A percentile compares a stretch with the other conserved stretches of the same genome.
Evolutionary conservation across 2,888 invertebrate genomes (phyloP).

Genomic region (Stomorhina lunata): DNA sequence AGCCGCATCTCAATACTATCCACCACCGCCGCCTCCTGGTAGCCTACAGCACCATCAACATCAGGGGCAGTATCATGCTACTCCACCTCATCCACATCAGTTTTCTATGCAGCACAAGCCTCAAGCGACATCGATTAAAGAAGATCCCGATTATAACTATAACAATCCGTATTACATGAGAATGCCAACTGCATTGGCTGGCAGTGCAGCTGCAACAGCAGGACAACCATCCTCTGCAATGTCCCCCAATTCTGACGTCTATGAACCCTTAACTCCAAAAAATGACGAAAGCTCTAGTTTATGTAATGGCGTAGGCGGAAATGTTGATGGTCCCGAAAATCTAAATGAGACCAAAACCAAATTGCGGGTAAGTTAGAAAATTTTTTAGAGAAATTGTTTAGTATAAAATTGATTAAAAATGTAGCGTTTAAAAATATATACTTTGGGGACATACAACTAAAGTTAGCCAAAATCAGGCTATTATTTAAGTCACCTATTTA

Average conservation of each 20-base stretch:
- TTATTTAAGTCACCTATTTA: too few relatives aligned
- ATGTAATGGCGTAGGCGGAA: slow-evolving; percentile 67
- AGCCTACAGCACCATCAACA: slow-evolving; percentile 41
- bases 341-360: slow-evolving; percentile 71
- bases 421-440: too few relatives aligned
- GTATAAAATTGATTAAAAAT: too few relatives aligned
- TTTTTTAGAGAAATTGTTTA: neutral
- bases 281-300: slow-evolving; percentile 73
- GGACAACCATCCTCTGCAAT: slow-evolving; percentile 42
- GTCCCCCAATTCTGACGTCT: slow-evolving; percentile 65
- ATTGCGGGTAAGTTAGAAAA: slow-evolving; percentile 69
- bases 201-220: slow-evolving; percentile 1
- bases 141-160: slow-evolving; percentile 26
- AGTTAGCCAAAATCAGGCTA: too few relatives aligned
- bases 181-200: slow-evolving; percentile 26
- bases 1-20: slow-evolving; percentile 20
- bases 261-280: slow-evolving; percentile 74
- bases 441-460: too few relatives aligned
- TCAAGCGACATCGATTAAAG: slow-evolving; percentile 28
- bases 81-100: slow-evolving; percentile 42
- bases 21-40: slow-evolving; percentile 6
- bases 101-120: slow-evolving; percentile 48
- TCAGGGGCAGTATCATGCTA: slow-evolving; percentile 30
- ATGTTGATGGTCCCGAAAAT: slow-evolving; percentile 69
- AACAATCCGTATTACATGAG: slow-evolving; percentile 43